Base-by-base conservation (phyloP, 2,888 invertebrate genomes). In the Chironomus tentans region DNA sequence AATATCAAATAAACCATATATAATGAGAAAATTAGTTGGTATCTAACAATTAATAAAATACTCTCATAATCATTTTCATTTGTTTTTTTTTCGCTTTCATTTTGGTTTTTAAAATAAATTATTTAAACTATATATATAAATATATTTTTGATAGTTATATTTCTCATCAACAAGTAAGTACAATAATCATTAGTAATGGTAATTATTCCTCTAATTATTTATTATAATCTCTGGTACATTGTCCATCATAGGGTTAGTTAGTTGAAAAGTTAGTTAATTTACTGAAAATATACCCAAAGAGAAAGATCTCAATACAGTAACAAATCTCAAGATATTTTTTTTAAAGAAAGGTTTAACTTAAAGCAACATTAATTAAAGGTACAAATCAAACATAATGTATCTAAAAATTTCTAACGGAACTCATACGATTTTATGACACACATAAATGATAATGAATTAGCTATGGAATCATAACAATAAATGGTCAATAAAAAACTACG, bases 321-420 rank as follows among this genome's bases (percentile, higher is more conserved):
- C 1, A 56, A 15, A 7, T 56, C 56, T 56, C 56, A 56, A 56
- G 28, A 28, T 28, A 28, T 28, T 28, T 4, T 4, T 28, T 24
- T 24, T 24, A 28, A 4, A 28, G 28, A 28, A 24, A 24, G 15
- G 46, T 56, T 68, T 56, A 69, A 24, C 28, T 47, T 65, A 28
- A 22, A 48, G 72, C 47, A 73, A 56, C 70, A 62, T 48, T 65
- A 48, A 47, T 65, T n/a, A n/a, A 12, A 76, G 72, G 61, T 77
- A 72, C 68, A 72, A 15, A 28, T 28, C 5, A 28, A 38, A 56
- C n/a, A 56, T 56, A 56, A 56, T 56, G 15, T 18, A 18, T 56
- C 13, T 3, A 3, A 50, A 56, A 15, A 18, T 18, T 56, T 18
- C 15, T 38, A 56, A 56, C 56, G 56, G 78, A 80, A 81, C 15